Evolutionary conservation across 2,113 vertebrate species (phyloP).

Genomic region (Fregata magnificens): DNA sequence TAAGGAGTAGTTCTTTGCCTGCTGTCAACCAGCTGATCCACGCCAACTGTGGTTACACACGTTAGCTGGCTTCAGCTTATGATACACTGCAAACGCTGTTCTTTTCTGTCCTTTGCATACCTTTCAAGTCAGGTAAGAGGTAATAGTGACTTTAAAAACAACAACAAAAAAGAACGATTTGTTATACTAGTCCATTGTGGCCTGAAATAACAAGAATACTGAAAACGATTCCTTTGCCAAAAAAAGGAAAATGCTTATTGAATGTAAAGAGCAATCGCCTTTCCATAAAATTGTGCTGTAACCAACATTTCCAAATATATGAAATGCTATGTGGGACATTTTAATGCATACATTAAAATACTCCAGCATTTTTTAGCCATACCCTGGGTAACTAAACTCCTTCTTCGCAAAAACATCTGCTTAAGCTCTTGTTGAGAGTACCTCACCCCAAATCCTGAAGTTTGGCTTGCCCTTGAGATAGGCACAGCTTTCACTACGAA

Average conservation of each 20-base stretch:
- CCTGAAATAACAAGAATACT: not conserved
- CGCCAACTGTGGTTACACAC: accelerated
- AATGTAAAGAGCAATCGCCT: not conserved
- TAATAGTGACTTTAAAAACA: not conserved
- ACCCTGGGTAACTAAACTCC: not conserved
- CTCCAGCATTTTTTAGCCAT: not conserved
- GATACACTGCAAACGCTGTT: not conserved
- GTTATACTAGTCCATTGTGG: not conserved
- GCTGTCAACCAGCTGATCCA: not conserved
- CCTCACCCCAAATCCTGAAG: not conserved
- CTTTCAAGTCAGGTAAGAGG: not conserved
- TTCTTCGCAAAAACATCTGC: not conserved
- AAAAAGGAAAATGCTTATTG: not conserved
- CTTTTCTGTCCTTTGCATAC: not conserved
- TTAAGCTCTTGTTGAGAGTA: not conserved
- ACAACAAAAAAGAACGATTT: not conserved
- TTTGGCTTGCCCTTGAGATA: not conserved
- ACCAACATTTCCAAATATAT: not conserved
- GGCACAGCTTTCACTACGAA: not conserved
- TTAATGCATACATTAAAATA: not conserved
- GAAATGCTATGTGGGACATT: not conserved
- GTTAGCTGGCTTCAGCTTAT: not conserved
- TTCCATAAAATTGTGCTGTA: not conserved
- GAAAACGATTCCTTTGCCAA: not conserved
- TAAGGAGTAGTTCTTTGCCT: not conserved